Evolutionary conservation across 2,797 vertebrate genomes (phyloP).

Genomic region (Microchirus variegatus): DNA sequence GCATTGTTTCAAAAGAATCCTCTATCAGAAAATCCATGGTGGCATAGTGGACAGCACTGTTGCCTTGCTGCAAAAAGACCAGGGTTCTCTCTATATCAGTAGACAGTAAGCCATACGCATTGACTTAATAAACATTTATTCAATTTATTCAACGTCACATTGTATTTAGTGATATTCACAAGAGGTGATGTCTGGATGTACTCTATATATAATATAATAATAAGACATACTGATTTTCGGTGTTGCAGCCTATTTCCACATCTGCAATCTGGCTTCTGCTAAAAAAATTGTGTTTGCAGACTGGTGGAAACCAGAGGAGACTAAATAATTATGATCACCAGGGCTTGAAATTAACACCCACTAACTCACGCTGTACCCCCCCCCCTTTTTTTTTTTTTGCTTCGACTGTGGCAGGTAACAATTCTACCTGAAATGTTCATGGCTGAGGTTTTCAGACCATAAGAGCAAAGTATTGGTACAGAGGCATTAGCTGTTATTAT

Average conservation of each 20-base stretch:
- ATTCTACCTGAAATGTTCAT: conserved; percentile 33
- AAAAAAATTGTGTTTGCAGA: conserved; percentile 31
- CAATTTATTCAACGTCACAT: background rate
- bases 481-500: conserved; percentile 1
- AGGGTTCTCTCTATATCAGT: too few relatives aligned
- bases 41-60: too few relatives aligned
- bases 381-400: conserved; percentile 2
- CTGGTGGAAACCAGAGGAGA: conserved; percentile 38
- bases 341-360: conserved; percentile 64
- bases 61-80: too few relatives aligned
- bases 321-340: conserved; percentile 61
- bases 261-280: conserved; percentile 36
- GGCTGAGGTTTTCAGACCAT: conserved; percentile 3
- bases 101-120: background rate
- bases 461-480: background rate
- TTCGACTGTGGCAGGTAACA: conserved; percentile 20
- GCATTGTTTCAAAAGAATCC: background rate
- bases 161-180: conserved; percentile 8
- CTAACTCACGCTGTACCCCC: conserved; percentile 25
- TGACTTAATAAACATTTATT: background rate
- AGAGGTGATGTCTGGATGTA: conserved; percentile 1
- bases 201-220: conserved; percentile 2
- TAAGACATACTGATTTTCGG: conserved; percentile 31
- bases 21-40: background rate
- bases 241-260: conserved; percentile 20